Evolutionary conservation across 2,888 invertebrate genomes (phyloP), one percentile per base, ranked within the genome.

Genomic region (Petrolisthes cinctipes): DNA sequence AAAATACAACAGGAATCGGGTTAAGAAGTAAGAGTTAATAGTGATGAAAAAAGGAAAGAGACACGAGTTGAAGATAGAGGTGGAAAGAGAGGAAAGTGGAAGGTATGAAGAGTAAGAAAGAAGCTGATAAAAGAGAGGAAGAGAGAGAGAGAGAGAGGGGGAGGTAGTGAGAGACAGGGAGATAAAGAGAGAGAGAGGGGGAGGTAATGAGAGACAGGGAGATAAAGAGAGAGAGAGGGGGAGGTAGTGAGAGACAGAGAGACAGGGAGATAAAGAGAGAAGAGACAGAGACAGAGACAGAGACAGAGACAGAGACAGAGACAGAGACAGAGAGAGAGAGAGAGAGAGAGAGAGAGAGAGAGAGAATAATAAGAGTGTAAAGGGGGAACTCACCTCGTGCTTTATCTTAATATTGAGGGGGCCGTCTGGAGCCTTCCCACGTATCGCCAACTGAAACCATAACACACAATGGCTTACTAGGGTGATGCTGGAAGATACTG

Each of bases 381-480:
- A 61, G 23, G 9, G 17, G 0, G 1, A 56, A 37, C 86, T 86
- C 75, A 86, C 86, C 86, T 87, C 83, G 23, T 83, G 83, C 37
- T 87, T 87, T 4, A 87, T 87, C 20, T 87, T 87, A 5, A 87
- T 87, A 37, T 80, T 83, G 56, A 87, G 61, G 5, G 87, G 83
- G 2, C 87, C 87, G 73, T 87, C 83, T 11, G 87, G 86, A 4
- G 87, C 87, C 20, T 83, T 87, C 11, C 87, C 87, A 20, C 61
- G 23, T 9, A 87, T 87, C 61, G 71, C 83, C 83, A 87, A 54
- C 87, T 87, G 83, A 11, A 66, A 79, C 37, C 37, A 37, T 37
- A 37, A 37, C 37, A 37, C 37, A 37, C 37, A 37, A 37, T 37
- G 37, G 37, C 37, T 37, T 37, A 37, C 37, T 37, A 14, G 54